Evolutionary conservation across 2,113 vertebrate genomes (phyloP).

Genomic region (Dendrocopos noguchii): DNA sequence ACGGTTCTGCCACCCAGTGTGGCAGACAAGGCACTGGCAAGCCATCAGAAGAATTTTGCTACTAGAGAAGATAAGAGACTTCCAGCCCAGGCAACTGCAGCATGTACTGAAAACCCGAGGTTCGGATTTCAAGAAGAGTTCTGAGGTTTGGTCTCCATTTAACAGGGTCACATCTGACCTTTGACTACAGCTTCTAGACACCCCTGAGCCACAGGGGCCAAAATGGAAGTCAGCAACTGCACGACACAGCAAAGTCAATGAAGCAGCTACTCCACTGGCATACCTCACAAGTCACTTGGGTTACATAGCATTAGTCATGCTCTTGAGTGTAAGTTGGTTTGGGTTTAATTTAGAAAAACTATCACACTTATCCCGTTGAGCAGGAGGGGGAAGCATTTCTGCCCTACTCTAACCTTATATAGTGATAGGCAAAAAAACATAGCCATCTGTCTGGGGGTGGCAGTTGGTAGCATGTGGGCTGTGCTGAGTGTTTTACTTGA

Average conservation of each 20-base stretch:
- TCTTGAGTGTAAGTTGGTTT: constrained; percentile 40
- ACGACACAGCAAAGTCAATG: neutral
- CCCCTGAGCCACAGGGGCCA: neutral
- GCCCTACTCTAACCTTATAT: constrained; percentile 58
- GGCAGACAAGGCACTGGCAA: neutral
- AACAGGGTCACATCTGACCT: fast-evolving
- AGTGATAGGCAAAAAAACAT: constrained; percentile 59
- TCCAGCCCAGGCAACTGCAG: neutral
- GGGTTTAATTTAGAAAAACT: constrained; percentile 74
- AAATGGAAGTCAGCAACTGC: neutral
- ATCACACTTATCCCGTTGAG: constrained; percentile 60
- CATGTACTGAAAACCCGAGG: fast-evolving
- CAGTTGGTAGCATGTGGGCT: constrained; percentile 58
- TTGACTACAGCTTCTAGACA: neutral
- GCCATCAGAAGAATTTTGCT: neutral
- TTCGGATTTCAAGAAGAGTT: neutral
- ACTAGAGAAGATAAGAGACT: neutral
- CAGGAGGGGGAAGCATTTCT: constrained; percentile 48
- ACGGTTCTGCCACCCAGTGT: neutral
- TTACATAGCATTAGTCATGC: constrained; percentile 64
- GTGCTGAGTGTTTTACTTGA: constrained; percentile 45
- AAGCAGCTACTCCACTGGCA: neutral
- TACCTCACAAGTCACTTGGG: neutral
- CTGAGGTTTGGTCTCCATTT: neutral
- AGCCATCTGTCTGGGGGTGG: constrained; percentile 78